A percentile compares a stretch with the other conserved stretches of the same genome.
Evolutionary conservation across 2,113 vertebrate genomes (phyloP).

Genomic region (Myiozetetes cayanensis): DNA sequence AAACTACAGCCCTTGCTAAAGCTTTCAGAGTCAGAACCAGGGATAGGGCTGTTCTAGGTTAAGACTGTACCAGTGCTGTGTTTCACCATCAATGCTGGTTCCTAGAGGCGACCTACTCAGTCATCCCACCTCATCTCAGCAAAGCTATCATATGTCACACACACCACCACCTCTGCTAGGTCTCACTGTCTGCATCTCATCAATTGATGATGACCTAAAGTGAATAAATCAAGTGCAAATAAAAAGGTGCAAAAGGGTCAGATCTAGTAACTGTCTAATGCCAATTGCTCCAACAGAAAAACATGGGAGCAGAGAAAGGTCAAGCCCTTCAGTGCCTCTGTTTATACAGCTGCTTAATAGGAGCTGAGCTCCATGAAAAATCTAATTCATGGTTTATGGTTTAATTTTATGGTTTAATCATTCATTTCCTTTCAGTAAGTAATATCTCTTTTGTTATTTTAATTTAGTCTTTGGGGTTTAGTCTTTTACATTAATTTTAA

Average conservation of each 20-base stretch:
- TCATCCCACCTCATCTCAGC: background rate
- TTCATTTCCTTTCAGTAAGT: background rate
- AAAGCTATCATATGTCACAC: fast-evolving
- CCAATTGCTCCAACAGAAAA: background rate
- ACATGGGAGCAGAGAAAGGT: background rate
- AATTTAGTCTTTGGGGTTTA: background rate
- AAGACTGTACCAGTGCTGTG: background rate
- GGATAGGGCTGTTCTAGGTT: background rate
- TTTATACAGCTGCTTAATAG: background rate
- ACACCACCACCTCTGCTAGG: background rate
- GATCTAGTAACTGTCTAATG: background rate
- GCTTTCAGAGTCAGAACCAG: background rate
- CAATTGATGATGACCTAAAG: background rate
- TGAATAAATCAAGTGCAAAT: background rate
- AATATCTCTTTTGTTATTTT: background rate
- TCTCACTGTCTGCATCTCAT: background rate
- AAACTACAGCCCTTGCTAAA: background rate
- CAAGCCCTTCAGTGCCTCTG: background rate
- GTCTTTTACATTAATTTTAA: background rate
- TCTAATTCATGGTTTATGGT: background rate
- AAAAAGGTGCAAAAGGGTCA: background rate
- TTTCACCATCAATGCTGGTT: background rate
- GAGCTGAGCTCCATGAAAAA: background rate
- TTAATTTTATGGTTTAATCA: conserved; percentile 13
- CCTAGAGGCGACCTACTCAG: background rate